Evolutionary conservation across 2,888 invertebrate species (phyloP).

Genomic region (Drosophila nr. medialis): DNA sequence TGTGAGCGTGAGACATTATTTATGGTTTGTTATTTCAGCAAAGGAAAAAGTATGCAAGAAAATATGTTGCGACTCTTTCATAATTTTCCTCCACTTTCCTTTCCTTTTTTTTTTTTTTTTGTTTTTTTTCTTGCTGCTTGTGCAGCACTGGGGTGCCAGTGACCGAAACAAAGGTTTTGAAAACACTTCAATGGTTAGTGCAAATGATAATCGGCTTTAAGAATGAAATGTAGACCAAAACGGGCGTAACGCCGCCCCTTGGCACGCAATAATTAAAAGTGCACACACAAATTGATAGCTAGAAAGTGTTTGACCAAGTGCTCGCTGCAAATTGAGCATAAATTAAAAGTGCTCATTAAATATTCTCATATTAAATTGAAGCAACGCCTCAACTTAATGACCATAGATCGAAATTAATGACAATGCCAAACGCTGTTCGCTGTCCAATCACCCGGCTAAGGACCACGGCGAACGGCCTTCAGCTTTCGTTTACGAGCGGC

Average conservation of each 20-base stretch:
- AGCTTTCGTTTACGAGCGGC: slow-evolving; percentile 53
- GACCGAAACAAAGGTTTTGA: slow-evolving; percentile 55
- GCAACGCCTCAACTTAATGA: slow-evolving; percentile 71
- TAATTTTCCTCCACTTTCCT: slow-evolving; percentile 57
- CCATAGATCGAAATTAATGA: slow-evolving; percentile 81
- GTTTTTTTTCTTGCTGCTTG: not conserved
- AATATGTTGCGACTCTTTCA: slow-evolving; percentile 80
- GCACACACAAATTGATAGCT: slow-evolving; percentile 59
- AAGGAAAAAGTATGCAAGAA: slow-evolving; percentile 69
- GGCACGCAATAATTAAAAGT: slow-evolving; percentile 64
- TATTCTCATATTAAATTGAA: slow-evolving; percentile 61
- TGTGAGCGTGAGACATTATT: slow-evolving; percentile 80
- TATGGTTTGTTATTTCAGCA: slow-evolving; percentile 83
- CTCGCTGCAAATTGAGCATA: slow-evolving; percentile 58
- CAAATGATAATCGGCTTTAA: slow-evolving; percentile 53
- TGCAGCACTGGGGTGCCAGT: not conserved
- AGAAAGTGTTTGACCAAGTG: slow-evolving; percentile 25
- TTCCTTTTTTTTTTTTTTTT: slow-evolving; percentile 2
- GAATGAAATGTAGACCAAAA: slow-evolving; percentile 51
- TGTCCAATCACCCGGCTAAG: slow-evolving; percentile 27
- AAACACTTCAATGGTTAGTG: slow-evolving; percentile 8
- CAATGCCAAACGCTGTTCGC: slow-evolving; percentile 41
- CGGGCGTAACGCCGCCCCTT: slow-evolving; percentile 4
- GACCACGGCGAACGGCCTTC: slow-evolving; percentile 33
- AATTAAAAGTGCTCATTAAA: slow-evolving; percentile 75